Conservation (phyloP, 2,113 vertebrate genomes). For the Anas platyrhynchos region DNA sequence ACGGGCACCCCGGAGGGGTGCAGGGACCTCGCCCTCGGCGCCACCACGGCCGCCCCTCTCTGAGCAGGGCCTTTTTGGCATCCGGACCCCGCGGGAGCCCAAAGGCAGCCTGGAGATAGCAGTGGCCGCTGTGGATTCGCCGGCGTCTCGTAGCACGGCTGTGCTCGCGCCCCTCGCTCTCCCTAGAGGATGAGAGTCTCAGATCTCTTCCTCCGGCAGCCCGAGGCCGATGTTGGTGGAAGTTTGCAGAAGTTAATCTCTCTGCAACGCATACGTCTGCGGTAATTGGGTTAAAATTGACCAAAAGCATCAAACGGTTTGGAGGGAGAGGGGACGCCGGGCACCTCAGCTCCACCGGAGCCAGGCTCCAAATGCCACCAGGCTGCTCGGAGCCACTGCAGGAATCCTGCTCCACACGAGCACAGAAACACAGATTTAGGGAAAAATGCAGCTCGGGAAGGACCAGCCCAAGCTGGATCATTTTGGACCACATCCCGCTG, state of each 20-base stretch:
- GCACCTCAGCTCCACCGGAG: neutral
- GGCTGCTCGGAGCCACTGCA: accelerated
- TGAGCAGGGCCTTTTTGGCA: accelerated
- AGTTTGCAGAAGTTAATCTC: neutral
- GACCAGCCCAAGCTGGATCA: neutral
- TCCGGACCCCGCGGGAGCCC: accelerated
- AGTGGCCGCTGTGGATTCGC: neutral
- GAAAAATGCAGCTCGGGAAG: accelerated
- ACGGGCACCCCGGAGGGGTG: slow-evolving; percentile 76
- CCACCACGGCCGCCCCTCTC: neutral
- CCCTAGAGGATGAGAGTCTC: accelerated
- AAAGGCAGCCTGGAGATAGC: accelerated
- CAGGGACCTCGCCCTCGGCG: slow-evolving; percentile 85
- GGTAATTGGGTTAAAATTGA: neutral
- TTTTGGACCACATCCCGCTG: too few relatives aligned
- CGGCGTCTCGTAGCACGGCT: accelerated
- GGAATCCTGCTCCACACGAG: accelerated
- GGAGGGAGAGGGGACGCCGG: accelerated
- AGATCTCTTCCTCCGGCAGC: neutral
- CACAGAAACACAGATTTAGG: neutral
- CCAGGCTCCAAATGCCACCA: neutral
- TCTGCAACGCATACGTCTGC: neutral
- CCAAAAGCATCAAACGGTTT: accelerated
- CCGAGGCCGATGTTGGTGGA: neutral
- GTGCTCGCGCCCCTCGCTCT: neutral